These are phyloP conservation scores for Apotomis turbidana DNA, from an alignment of 2,888 invertebrate species.

Conservation along the genomic window DNA sequence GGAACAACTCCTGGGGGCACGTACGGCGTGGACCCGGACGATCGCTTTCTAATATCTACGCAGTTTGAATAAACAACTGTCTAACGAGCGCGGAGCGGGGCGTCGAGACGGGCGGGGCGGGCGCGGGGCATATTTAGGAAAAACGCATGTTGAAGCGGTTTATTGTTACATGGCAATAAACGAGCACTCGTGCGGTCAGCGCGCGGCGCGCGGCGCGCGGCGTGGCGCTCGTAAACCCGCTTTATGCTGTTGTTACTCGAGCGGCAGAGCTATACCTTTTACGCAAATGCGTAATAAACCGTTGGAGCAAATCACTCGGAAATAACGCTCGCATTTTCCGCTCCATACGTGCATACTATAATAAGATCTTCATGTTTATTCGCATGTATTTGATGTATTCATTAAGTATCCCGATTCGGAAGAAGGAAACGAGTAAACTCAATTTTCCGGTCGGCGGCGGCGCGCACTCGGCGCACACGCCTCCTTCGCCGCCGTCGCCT, in stretches of 20 bases:
- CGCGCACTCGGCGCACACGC: background rate
- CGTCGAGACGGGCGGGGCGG: background rate
- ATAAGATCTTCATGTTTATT: slow-evolving; percentile 20
- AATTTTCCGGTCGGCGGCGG: slow-evolving; percentile 12
- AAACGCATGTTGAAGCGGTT: slow-evolving; percentile 7
- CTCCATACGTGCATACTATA: slow-evolving; percentile 6
- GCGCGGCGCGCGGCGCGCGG: background rate
- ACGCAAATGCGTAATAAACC: slow-evolving; percentile 1
- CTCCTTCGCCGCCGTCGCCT: slow-evolving; percentile 4
- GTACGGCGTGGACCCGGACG: slow-evolving; percentile 19
- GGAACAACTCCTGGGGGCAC: slow-evolving; percentile 32
- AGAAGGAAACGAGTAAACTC: slow-evolving; percentile 5
- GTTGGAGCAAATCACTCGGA: slow-evolving; percentile 16
- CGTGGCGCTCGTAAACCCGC: background rate
- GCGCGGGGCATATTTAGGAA: background rate
- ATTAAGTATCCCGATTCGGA: slow-evolving; percentile 31
- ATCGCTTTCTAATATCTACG: slow-evolving; percentile 37
- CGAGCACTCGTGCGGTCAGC: background rate
- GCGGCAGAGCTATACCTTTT: background rate
- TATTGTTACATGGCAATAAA: slow-evolving; percentile 6
- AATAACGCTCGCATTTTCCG: slow-evolving; percentile 12
- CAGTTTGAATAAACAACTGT: slow-evolving; percentile 36
- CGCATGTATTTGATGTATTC: slow-evolving; percentile 33
- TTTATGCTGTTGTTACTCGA: slow-evolving; percentile 7
- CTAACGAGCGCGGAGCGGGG: slow-evolving; percentile 27